Conservation (phyloP, 2,797 vertebrate genomes). For the Melanotaenia nigrans region DNA sequence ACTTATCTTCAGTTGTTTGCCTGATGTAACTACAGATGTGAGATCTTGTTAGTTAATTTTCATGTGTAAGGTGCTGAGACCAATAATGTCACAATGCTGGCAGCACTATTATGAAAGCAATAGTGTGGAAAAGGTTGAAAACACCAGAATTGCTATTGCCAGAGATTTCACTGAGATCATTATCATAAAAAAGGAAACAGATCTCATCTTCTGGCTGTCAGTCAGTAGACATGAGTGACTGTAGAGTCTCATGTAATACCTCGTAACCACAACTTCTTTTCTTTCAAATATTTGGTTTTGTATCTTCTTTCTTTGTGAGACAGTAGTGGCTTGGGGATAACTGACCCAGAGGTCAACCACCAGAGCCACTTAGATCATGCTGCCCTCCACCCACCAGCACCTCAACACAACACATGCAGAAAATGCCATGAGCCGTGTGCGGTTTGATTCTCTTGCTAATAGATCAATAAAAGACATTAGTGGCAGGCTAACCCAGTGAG, state of each 20-base stretch:
- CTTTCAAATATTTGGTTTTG: constrained; percentile 34
- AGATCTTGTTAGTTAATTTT: constrained; percentile 9
- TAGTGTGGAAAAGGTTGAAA: constrained; percentile 8
- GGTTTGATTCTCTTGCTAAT: constrained; percentile 75
- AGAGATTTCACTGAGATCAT: constrained; percentile 16
- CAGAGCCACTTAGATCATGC: constrained; percentile 49
- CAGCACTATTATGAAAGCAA: constrained; percentile 15
- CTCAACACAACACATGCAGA: constrained; percentile 31
- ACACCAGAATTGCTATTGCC: not conserved
- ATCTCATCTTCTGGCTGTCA: constrained; percentile 18
- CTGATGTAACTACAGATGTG: constrained; percentile 2
- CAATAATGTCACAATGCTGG: constrained; percentile 20
- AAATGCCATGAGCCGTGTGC: constrained; percentile 48
- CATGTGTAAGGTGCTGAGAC: constrained; percentile 1
- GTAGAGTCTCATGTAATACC: constrained; percentile 28
- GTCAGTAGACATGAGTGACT: constrained; percentile 23
- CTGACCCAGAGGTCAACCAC: constrained; percentile 65
- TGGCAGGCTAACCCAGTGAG: constrained; percentile 72
- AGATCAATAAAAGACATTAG: constrained; percentile 84
- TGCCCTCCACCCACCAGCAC: constrained; percentile 10
- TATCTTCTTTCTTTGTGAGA: constrained; percentile 26
- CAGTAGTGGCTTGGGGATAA: constrained; percentile 31
- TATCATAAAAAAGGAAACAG: constrained; percentile 6
- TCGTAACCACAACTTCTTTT: constrained; percentile 44
- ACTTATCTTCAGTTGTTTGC: not conserved